These are phyloP conservation scores for Ptilonorhynchus violaceus DNA, from an alignment of 2,113 vertebrate species.

Conservation along the genomic window DNA sequence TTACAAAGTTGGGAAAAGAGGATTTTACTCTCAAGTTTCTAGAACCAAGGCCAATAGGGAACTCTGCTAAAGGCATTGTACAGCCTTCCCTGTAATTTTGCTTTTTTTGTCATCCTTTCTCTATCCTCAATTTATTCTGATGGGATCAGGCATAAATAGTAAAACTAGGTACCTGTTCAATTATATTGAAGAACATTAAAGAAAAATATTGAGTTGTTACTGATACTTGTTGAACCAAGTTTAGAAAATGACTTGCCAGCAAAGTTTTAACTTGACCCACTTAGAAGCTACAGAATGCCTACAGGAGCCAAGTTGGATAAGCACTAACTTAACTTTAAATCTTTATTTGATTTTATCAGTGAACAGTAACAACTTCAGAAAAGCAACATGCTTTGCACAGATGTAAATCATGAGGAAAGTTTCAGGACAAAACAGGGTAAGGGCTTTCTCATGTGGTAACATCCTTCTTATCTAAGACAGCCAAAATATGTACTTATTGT, in stretches of 20 bases:
- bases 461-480: not conserved
- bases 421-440: not conserved
- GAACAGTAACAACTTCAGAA: not conserved
- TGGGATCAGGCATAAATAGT: not conserved
- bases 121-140: not conserved
- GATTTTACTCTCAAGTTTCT: not conserved
- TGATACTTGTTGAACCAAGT: not conserved
- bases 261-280: not conserved
- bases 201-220: not conserved
- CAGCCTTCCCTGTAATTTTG: not conserved
- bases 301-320: not conserved
- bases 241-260: not conserved
- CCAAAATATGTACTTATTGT: not conserved
- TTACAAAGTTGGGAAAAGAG: not conserved
- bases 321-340: not conserved
- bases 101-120: not conserved
- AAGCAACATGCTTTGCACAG: not conserved
- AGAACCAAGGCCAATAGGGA: not conserved
- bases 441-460: not conserved
- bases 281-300: not conserved
- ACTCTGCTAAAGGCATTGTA: not conserved
- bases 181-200: not conserved
- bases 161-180: not conserved
- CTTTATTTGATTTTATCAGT: not conserved
- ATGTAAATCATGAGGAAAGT: not conserved